Conservation (phyloP, 2,888 invertebrate genomes). For the Mechanitis mazaeus region DNA sequence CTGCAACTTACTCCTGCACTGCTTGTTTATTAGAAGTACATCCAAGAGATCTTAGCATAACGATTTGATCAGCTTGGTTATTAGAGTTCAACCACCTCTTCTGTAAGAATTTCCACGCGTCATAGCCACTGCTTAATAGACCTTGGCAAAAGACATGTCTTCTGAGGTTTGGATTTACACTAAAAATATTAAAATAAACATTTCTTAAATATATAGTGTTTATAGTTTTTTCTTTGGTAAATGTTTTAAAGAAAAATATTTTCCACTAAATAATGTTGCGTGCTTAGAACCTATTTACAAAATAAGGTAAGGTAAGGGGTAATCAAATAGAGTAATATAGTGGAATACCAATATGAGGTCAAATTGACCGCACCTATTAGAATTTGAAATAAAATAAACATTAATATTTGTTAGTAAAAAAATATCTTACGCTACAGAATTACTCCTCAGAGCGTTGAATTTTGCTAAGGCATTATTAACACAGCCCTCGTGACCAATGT, state of each 20-base stretch:
- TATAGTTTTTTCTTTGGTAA: no score
- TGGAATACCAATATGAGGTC: constrained; percentile 28
- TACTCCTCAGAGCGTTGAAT: constrained; percentile 40
- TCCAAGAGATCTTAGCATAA: constrained; percentile 68
- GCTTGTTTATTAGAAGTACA: constrained; percentile 58
- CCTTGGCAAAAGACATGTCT: constrained; percentile 79
- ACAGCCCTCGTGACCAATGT: constrained; percentile 77
- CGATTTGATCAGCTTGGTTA: constrained; percentile 63
- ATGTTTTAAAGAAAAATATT: not conserved
- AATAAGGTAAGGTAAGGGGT: constrained; percentile 22
- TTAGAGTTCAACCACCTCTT: constrained; percentile 47
- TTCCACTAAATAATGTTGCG: constrained; percentile 18
- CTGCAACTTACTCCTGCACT: constrained; percentile 49
- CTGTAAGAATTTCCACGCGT: constrained; percentile 78
- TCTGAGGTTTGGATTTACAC: constrained; percentile 78
- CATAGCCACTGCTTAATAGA: constrained; percentile 73
- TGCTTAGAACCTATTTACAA: constrained; percentile 26
- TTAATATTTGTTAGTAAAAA: not conserved
- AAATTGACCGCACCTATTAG: constrained; percentile 33
- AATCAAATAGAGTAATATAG: constrained; percentile 26
- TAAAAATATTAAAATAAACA: constrained; percentile 25
- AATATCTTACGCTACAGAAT: constrained; percentile 36
- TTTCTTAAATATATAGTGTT: no score
- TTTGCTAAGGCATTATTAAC: constrained; percentile 45
- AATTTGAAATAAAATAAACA: constrained; percentile 1